Conservation (phyloP, 2,888 invertebrate species). For the Lottia gigantea region DNA sequence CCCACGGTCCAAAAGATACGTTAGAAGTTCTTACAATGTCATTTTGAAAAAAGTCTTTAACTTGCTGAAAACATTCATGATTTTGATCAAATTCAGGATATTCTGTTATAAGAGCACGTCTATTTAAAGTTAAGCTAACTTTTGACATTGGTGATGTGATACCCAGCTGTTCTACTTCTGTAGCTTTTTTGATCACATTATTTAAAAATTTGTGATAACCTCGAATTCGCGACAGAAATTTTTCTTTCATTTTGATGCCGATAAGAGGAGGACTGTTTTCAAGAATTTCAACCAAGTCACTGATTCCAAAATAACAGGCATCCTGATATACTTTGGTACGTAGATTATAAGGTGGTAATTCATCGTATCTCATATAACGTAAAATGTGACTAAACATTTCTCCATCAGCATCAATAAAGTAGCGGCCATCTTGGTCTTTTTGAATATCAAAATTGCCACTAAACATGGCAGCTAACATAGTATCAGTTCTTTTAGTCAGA, state of each 20-base stretch:
- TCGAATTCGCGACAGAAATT: conserved; percentile 39
- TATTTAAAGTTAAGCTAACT: conserved; percentile 10
- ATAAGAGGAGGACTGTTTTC: conserved; percentile 49
- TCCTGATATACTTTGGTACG: conserved; percentile 53
- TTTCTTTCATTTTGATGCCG: conserved; percentile 44
- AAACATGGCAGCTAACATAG: conserved; percentile 64
- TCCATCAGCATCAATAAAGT: conserved; percentile 63
- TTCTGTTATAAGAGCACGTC: not conserved
- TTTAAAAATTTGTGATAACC: conserved; percentile 44
- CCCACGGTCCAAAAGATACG: conserved; percentile 4
- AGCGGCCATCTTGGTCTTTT: conserved; percentile 56
- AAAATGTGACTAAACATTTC: conserved; percentile 55
- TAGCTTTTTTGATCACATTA: conserved; percentile 27
- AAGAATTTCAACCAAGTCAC: conserved; percentile 48
- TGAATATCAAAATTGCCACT: conserved; percentile 56
- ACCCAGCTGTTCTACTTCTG: conserved; percentile 5
- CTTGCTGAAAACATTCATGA: conserved; percentile 12
- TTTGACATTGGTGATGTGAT: conserved; percentile 10
- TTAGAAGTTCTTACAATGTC: not conserved
- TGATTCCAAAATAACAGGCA: conserved; percentile 58
- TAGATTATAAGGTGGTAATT: conserved; percentile 47
- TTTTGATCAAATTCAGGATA: conserved; percentile 14
- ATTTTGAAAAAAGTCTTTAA: not conserved
- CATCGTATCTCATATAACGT: conserved; percentile 56
- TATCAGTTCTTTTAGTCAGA: conserved; percentile 50